Evolutionary conservation across 2,113 vertebrate species (phyloP).

Genomic region (Hypocryptadius cinnamomeus): DNA sequence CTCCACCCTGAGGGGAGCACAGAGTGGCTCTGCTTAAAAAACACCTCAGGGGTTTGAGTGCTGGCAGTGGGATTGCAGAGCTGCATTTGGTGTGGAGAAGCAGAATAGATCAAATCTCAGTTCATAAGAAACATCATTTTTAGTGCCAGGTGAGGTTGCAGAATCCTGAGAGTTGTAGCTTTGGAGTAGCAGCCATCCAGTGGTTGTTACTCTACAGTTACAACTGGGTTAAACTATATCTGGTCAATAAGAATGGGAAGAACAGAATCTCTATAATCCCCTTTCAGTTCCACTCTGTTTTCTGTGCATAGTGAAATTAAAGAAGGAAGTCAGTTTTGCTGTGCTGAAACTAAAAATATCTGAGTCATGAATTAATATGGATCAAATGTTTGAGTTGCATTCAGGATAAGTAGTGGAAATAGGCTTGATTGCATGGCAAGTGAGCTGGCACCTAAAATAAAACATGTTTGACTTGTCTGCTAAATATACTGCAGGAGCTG

Average conservation of each 20-base stretch:
- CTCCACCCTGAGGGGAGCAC: not conserved
- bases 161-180: not conserved
- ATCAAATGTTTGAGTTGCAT: not conserved
- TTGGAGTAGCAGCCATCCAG: not conserved
- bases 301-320: not conserved
- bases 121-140: not conserved
- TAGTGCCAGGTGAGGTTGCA: not conserved
- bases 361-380: not conserved
- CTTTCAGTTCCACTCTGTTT: not conserved
- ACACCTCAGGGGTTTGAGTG: not conserved
- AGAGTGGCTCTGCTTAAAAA: not conserved
- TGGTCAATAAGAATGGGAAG: not conserved
- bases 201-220: not conserved
- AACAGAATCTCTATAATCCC: not conserved
- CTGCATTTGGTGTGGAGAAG: not conserved
- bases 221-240: not conserved
- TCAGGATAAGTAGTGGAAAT: constrained; percentile 4
- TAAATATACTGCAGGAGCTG: constrained; percentile 22
- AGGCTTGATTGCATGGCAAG: constrained; percentile 42
- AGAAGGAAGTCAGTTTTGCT: constrained; percentile 10
- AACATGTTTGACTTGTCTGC: constrained; percentile 10
- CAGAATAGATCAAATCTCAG: not conserved
- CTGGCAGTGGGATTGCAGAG: not conserved
- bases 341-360: constrained; percentile 16
- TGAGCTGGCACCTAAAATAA: constrained; percentile 21